Percentiles rank a stretch among this genome's conserved stretches.
phyloP scores from a whole-genome alignment of 2,888 invertebrate species.

The Eupsilia transversa region DNA sequence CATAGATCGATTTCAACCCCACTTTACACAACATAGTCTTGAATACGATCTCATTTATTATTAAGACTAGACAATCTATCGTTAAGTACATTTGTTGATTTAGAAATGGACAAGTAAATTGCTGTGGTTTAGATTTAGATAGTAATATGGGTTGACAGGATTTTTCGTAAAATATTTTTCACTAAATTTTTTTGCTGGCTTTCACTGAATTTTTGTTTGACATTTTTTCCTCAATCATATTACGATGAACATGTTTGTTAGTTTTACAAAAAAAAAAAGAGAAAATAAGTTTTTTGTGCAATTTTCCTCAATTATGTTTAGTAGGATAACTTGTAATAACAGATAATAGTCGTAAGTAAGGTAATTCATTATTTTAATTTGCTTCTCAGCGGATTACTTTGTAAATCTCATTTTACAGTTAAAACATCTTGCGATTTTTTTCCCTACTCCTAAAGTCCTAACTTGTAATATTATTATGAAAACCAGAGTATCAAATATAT shows the following conservation, averaged over 20 bases:
- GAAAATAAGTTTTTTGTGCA: background rate
- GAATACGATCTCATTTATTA: constrained; percentile 37
- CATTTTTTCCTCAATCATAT: background rate
- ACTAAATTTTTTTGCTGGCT: background rate
- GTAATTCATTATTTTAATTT: background rate
- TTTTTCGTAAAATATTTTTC: background rate
- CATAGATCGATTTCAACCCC: constrained; percentile 20
- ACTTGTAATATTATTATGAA: background rate
- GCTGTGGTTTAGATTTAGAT: constrained; percentile 4
- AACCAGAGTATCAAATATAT: background rate
- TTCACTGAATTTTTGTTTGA: too few relatives aligned
- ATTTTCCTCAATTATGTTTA: background rate
- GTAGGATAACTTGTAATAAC: background rate
- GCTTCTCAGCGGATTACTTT: background rate
- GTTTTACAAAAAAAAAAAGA: background rate
- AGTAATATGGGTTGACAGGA: background rate
- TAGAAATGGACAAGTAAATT: constrained; percentile 35
- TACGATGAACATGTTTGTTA: background rate
- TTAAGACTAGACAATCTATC: constrained; percentile 24
- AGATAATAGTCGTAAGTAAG: background rate
- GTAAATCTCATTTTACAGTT: background rate
- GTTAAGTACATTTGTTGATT: constrained; percentile 28
- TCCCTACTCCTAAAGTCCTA: background rate
- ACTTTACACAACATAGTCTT: constrained; percentile 10
- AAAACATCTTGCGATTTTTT: background rate